Conservation (phyloP, 2,797 vertebrate genomes). For the Galagoides demidoff region DNA sequence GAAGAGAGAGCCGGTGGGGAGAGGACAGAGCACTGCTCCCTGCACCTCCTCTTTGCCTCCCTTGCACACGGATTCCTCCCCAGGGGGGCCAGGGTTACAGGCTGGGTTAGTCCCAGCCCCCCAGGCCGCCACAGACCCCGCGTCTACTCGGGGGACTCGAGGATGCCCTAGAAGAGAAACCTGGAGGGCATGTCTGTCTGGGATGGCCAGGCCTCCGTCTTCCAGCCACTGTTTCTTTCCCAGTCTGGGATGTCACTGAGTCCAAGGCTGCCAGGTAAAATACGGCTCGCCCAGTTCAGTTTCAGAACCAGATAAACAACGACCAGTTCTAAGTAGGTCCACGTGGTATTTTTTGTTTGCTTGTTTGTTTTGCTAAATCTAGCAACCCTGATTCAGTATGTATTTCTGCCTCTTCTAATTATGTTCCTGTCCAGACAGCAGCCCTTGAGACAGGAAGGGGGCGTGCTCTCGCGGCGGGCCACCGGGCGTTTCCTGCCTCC, state of each 20-base stretch:
- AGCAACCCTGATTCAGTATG: not conserved
- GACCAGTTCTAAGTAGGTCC: not conserved
- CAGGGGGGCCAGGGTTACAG: not conserved
- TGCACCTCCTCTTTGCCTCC: not conserved
- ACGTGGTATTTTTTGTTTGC: not conserved
- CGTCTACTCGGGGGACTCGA: not conserved
- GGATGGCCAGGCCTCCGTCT: not conserved
- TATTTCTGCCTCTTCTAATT: slow-evolving; percentile 38
- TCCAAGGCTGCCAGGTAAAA: not conserved
- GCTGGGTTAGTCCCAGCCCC: no score
- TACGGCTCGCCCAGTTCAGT: not conserved
- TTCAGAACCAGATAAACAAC: not conserved
- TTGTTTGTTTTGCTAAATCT: slow-evolving; percentile 46
- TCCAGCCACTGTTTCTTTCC: not conserved
- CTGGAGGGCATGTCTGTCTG: not conserved
- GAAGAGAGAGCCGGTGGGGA: not conserved
- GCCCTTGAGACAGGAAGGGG: not conserved
- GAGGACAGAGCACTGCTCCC: accelerated
- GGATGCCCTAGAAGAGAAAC: not conserved
- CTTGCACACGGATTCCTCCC: not conserved
- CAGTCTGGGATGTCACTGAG: not conserved
- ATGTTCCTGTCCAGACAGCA: slow-evolving; percentile 32
- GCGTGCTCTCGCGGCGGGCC: not conserved
- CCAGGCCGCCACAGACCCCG: not conserved
- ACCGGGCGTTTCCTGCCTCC: not conserved